Base-by-base conservation (phyloP, 2,888 invertebrate species). In the Anorthoa munda region DNA sequence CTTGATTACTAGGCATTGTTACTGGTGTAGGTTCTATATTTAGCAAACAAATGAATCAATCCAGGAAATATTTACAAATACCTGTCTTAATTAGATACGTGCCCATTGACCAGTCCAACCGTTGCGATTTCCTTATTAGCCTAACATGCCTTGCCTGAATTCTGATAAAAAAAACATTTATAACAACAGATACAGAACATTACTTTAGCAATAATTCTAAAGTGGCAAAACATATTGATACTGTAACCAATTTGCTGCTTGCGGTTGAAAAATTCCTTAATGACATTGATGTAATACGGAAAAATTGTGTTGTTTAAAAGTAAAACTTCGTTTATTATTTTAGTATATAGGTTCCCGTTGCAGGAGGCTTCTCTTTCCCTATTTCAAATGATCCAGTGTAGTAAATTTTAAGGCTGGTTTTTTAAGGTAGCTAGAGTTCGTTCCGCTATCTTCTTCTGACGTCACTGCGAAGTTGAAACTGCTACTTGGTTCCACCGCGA, bases 1-100 rank as follows among this genome's bases (percentile, higher is more conserved):
- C 15, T 51, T 13, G 23, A 12, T 11, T n/a, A 39, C 61, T 21
- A 58, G 13, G 21, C n/a, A 60, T 60, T 71, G 46, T 63, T 26
- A 39, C 15, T 39, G 21, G 21, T 31, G 11, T 26, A 58, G 2
- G 48, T 58, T 72, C 64, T 79, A 77, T 79, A 23, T 77, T 79
- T 79, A 81, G 81, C 64, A 76, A 64, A 66, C 39, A 48, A 74
- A 70, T 69, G 59, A 80, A 79, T 66, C 71, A 73, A 80, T 74
- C 77, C 61, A 85, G 86, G 86, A 81, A 77, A 78, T 72, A 67
- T 72, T 73, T 77, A 72, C 48, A 71, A 51, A 55, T 26, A 58
- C 48, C 56, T 31, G n/a, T 71, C 65, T 77, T 71, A 79, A 86
- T 83, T 81, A 77, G 72, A 79, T 85, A 86, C 86, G 86, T 86